phyloP scores from a whole-genome alignment of 2,797 vertebrate genomes.

The Hippocampus kuda region DNA sequence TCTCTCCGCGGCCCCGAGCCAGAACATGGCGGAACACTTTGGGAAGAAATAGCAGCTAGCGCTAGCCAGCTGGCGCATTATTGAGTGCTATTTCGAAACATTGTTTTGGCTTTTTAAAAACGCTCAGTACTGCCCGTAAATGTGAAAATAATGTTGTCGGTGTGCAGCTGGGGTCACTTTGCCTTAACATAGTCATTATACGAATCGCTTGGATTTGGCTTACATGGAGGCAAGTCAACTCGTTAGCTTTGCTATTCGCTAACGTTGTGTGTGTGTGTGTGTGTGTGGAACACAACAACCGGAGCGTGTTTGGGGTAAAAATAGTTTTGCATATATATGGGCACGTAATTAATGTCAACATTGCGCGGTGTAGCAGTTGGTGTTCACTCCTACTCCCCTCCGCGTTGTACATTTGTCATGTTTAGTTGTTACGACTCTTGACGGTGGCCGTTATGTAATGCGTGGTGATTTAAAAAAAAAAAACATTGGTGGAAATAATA shows the following conservation, averaged over 20 bases:
- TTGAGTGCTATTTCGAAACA: constrained; percentile 33
- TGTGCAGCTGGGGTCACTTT: constrained; percentile 13
- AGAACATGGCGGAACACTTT: constrained; percentile 81
- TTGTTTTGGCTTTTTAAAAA: constrained; percentile 15
- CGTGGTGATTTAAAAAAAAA: constrained; percentile 8
- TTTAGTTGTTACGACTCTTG: constrained; percentile 32
- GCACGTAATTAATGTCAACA: not conserved
- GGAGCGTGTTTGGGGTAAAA: constrained; percentile 17
- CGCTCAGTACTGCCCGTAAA: constrained; percentile 13
- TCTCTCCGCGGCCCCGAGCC: constrained; percentile 73
- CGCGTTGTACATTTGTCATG: constrained; percentile 21
- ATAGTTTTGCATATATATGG: not conserved
- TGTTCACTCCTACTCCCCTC: constrained; percentile 13
- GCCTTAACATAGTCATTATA: constrained; percentile 23
- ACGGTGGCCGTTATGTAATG: constrained; percentile 19
- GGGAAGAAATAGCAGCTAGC: constrained; percentile 67
- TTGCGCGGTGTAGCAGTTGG: constrained; percentile 19
- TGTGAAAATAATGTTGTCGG: constrained; percentile 39
- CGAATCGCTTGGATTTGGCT: constrained; percentile 51
- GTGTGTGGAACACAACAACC: constrained; percentile 37
- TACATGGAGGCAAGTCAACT: constrained; percentile 46
- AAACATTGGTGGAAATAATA: constrained; percentile 9
- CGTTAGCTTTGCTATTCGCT: constrained; percentile 34
- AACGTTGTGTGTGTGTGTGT: constrained; percentile 35
- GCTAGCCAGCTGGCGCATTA: constrained; percentile 57